Base-by-base conservation (phyloP, 2,797 vertebrate genomes). In the Sebastolobus alascanus region DNA sequence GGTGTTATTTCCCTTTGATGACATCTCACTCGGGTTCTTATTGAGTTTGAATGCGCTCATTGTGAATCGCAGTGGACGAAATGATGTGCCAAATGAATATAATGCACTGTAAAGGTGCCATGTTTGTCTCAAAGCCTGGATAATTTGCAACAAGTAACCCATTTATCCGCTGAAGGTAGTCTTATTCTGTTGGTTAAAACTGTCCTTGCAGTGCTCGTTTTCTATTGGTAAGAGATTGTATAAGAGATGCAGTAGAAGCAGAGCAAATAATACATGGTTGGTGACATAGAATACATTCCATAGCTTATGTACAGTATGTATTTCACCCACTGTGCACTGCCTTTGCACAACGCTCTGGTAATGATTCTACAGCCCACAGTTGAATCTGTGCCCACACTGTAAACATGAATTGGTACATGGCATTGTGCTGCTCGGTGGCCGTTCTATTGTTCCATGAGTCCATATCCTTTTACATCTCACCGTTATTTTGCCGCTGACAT, bases 301-400 rank as follows among this genome's bases (percentile, higher is more conserved):
- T 4, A 38, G 22, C 56, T 40, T 2, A 7, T 73, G 25, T 12
- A 20, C 43, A 16, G 43, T 69, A 25, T 63, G 70, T 80, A 82
- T 52, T 52, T 87, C 75, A 80, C 56, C 40, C 13, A 22, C 9
- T 60, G 61, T 80, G 73, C 43, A 59, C 29, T 69, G 68, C 75
- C 71, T 33, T 75, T 73, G 59, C 73, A 76, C 64, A 75, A 46
- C 29, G 71, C 63, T 80, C 77, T 65, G 61, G 56, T 84, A 56
- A 22, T 68, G n/a, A 77, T 85, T 83, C 22, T 75, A 72, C 66
- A 54, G 50, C 55, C 55, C 46, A 20, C 70, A 54, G 68, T 82
- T 75, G 66, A 84, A 87, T 79, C 71, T 63, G 65, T 86, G 65
- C 76, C 73, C 37, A 72, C 35, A 67, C 68, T 90, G 55, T 71